Evolutionary conservation across 2,888 invertebrate genomes (phyloP).

Genomic region (Lepetodrilus schrolli): DNA sequence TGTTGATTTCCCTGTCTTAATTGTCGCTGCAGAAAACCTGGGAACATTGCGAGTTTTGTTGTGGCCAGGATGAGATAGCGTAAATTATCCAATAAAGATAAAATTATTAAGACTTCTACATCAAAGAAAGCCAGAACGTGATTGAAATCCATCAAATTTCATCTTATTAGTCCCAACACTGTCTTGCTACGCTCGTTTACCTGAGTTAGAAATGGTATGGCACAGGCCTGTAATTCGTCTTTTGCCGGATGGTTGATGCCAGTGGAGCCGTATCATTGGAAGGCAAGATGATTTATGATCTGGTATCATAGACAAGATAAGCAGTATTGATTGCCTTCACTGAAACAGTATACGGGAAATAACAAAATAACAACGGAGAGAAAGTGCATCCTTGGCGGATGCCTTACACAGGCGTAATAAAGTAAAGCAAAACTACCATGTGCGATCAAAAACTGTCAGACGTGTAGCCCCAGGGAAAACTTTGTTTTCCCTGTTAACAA

Average conservation of each 20-base stretch:
- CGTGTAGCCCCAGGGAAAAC: too few relatives aligned
- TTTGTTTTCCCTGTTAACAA: too few relatives aligned
- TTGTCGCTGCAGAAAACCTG: conserved; percentile 13
- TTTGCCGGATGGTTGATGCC: neutral
- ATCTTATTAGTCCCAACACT: neutral
- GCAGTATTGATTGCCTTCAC: too few relatives aligned
- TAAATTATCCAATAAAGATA: conserved; percentile 15
- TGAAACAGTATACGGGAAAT: too few relatives aligned
- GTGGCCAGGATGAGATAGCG: conserved; percentile 6
- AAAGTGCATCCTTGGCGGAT: neutral
- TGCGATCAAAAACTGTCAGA: too few relatives aligned
- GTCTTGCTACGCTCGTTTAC: neutral
- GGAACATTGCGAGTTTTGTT: neutral
- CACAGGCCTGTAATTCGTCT: neutral
- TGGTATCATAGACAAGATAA: neutral
- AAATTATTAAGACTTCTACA: neutral
- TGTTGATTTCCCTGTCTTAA: neutral
- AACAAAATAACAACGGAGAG: neutral
- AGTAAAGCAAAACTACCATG: too few relatives aligned
- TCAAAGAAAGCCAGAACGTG: neutral
- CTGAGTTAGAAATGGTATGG: neutral
- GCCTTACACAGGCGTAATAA: neutral
- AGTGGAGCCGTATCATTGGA: neutral
- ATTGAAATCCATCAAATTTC: neutral
- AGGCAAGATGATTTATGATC: neutral